Evolutionary conservation across 2,797 vertebrate genomes (phyloP).

Genomic region (Lagorchestes hirsutus): DNA sequence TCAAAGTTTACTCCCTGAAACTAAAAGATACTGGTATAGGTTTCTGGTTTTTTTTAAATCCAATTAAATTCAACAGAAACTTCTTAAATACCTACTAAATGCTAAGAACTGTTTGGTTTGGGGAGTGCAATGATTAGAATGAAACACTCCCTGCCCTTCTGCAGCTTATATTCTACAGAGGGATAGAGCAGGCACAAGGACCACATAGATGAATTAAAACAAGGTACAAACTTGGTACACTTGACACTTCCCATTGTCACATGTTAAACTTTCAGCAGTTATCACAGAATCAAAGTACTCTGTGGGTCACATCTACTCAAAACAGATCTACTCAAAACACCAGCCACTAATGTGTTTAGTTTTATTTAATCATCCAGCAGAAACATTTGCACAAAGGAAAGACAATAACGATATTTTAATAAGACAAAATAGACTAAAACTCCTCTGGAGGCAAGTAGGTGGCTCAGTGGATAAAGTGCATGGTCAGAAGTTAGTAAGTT

Average conservation of each 20-base stretch:
- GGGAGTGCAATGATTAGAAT: not conserved
- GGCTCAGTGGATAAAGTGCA: not conserved
- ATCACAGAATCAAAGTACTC: not conserved
- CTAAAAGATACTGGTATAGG: not conserved
- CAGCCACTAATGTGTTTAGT: not conserved
- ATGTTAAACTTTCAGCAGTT: not conserved
- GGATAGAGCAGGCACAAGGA: not conserved
- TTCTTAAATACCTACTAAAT: not conserved
- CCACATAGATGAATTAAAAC: not conserved
- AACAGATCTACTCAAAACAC: not conserved
- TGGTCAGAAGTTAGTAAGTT: not conserved
- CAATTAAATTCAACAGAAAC: not conserved
- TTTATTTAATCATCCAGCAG: not conserved
- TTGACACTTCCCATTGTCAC: not conserved
- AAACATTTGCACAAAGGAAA: not conserved
- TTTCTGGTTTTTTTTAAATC: not conserved
- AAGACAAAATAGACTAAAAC: not conserved
- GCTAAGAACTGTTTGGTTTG: not conserved
- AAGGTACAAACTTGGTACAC: not conserved
- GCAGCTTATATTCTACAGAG: not conserved
- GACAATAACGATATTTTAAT: not conserved
- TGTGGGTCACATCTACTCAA: not conserved
- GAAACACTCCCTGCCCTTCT: not conserved
- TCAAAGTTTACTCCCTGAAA: not conserved
- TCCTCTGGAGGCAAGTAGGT: not conserved